Conservation (phyloP, 2,113 vertebrate genomes). For the Globicephala melas region DNA sequence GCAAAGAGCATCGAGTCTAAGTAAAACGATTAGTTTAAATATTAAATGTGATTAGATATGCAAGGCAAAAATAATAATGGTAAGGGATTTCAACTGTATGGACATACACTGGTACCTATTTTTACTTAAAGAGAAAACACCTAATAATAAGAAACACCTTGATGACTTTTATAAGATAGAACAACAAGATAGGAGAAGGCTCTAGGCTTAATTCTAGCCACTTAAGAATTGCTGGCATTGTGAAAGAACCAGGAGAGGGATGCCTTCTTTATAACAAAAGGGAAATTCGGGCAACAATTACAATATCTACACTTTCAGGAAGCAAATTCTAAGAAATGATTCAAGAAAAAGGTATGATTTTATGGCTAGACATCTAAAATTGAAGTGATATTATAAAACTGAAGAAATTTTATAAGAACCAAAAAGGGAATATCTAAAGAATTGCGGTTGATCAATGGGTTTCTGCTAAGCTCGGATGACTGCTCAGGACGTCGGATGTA, state of each 20-base stretch:
- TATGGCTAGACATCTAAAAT: too few relatives aligned
- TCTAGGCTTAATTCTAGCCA: not conserved
- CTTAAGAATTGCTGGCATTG: rapidly evolving
- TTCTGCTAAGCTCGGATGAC: not conserved
- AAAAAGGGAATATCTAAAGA: not conserved
- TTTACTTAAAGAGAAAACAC: not conserved
- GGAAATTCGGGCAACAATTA: not conserved
- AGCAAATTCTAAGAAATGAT: not conserved
- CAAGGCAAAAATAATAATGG: not conserved
- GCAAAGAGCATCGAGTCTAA: rapidly evolving
- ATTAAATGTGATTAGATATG: rapidly evolving
- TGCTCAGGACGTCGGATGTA: rapidly evolving
- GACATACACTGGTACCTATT: not conserved
- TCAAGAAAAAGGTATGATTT: not conserved
- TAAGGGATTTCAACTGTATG: not conserved
- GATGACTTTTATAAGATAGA: not conserved
- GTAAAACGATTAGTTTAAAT: too few relatives aligned
- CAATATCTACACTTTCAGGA: not conserved
- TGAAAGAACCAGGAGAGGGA: too few relatives aligned
- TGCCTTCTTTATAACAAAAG: not conserved
- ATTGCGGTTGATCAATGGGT: too few relatives aligned
- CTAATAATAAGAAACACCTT: too few relatives aligned
- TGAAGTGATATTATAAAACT: not conserved
- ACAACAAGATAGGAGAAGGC: not conserved
- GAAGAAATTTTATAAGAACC: not conserved